These are phyloP conservation scores for Erebia ligea DNA, from an alignment of 2,888 invertebrate genomes.

Conservation along the genomic window DNA sequence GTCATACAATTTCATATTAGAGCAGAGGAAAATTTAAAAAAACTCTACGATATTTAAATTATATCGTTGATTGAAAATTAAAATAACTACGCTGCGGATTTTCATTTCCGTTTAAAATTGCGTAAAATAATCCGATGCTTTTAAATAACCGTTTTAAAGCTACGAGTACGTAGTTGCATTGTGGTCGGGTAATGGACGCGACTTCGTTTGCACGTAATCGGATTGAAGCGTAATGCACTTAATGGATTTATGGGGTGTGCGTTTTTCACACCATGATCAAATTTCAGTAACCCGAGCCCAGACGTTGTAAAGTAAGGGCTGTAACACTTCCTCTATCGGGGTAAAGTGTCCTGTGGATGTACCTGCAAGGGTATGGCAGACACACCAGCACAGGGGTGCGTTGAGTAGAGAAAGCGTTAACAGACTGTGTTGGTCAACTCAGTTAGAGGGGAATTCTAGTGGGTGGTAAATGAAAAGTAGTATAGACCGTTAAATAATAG, in stretches of 20 bases:
- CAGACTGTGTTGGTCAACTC: no score
- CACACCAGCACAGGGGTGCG: no score
- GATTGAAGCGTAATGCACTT: slow-evolving; percentile 38
- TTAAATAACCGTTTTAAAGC: slow-evolving; percentile 9
- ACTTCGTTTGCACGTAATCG: slow-evolving; percentile 37
- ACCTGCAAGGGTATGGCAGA: no score
- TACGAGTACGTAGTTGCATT: not conserved
- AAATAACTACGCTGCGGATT: slow-evolving; percentile 1
- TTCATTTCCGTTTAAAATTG: slow-evolving; percentile 14
- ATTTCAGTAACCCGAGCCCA: slow-evolving; percentile 2
- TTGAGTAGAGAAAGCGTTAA: no score
- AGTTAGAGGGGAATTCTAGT: no score
- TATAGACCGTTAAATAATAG: no score
- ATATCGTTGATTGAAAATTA: not conserved
- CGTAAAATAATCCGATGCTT: slow-evolving; percentile 5
- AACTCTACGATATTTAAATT: not conserved
- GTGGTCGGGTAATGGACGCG: slow-evolving; percentile 31
- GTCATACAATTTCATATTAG: no score
- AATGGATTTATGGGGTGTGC: slow-evolving; percentile 34
- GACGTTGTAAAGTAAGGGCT: no score
- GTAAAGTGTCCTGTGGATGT: no score
- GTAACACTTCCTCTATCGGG: no score
- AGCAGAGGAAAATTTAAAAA: no score
- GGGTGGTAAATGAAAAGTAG: no score
- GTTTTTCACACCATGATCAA: slow-evolving; percentile 36